Base-by-base conservation (phyloP, 1,140 invertebrate genomes). In the Rhopalosiphum padi region DNA sequence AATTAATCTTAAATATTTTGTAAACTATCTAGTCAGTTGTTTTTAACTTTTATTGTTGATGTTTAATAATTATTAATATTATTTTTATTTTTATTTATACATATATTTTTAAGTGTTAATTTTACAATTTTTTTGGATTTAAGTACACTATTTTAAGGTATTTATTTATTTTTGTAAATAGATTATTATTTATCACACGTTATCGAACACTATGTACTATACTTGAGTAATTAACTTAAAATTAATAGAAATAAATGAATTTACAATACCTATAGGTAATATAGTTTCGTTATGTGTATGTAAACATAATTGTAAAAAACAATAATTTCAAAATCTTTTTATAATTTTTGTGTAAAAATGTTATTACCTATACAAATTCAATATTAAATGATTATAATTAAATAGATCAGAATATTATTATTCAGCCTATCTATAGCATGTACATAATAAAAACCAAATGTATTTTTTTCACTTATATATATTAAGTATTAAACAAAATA, bases 111-210 rank as follows among this genome's bases (percentile, higher is more conserved):
- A 77, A n/a, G 60, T 77, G 60, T 77, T 77, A 30, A 77, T 77
- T 77, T 77, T n/a, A 77, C 60, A 77, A n/a, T n/a, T n/a, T 18
- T 77, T 35, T 77, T 77, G 60, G 60, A 77, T 77, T 77, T 77
- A 77, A 77, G 60, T 77, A 77, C 60, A 77, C 30, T n/a, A 18
- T 77, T 77, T 77, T n/a, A 18, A 88, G 86, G 86, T 88, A 88
- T 88, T 88, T 88, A 88, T 88, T 88, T n/a, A 77, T n/a, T 77
- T 48, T 46, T 86, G 43, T 86, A n/a, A 30, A 87, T 46, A 48
- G n/a, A 87, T 87, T 43, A 77, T 77, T 77, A 68, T 68, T 68
- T n/a, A 68, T n/a, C n/a, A n/a, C 11, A 18, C 1, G 3, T 5
- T 15, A n/a, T 68, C 15, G 15, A 68, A 68, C n/a, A n/a, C 15